Conservation (phyloP, 2,888 invertebrate genomes). For the Nematopogon swammerdamellus region DNA sequence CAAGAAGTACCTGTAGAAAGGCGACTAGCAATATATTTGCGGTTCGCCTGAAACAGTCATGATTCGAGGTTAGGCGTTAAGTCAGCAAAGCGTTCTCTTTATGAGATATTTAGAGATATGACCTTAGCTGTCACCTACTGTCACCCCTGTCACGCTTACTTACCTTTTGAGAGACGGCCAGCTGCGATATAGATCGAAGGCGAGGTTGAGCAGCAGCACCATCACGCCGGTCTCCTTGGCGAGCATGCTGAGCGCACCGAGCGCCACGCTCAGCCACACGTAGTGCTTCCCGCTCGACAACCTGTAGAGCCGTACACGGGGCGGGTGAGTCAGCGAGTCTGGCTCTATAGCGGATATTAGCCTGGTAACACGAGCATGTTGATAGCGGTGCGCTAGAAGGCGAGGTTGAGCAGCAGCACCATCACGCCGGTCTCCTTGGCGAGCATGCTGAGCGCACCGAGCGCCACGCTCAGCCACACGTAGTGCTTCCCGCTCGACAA, state of each 20-base stretch:
- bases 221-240: constrained; percentile 87
- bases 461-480: constrained; percentile 66
- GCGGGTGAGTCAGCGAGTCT: no score
- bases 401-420: constrained; percentile 20
- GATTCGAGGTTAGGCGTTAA: no score
- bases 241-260: constrained; percentile 78
- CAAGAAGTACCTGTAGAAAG: no score
- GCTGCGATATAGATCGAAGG: constrained; percentile 73
- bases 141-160: no score
- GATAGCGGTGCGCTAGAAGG: no score
- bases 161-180: constrained; percentile 68
- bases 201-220: constrained; percentile 69
- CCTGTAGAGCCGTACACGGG: constrained; percentile 45
- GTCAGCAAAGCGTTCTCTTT: no score
- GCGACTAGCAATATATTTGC: no score
- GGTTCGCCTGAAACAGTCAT: no score
- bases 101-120: no score
- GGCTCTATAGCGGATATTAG: no score
- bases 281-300: constrained; percentile 42
- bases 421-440: constrained; percentile 87
- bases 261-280: constrained; percentile 65
- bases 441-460: constrained; percentile 77
- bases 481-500: constrained; percentile 22
- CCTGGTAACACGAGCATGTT: no score
- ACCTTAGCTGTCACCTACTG: no score